Conservation (phyloP, 2,888 invertebrate species). For the Ochropleura plecta region DNA sequence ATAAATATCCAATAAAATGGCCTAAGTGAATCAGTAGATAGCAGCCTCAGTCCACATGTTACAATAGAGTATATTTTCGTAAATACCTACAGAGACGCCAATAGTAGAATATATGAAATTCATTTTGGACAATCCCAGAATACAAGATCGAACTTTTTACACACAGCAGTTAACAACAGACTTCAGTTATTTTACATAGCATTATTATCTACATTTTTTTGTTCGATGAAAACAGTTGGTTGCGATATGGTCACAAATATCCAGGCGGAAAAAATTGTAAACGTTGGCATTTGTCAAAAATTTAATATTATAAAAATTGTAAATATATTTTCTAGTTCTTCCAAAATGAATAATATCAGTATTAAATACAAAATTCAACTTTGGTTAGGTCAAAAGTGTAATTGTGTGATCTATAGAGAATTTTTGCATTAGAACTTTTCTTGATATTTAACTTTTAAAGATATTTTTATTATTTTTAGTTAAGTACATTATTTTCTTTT, state of each 20-base stretch:
- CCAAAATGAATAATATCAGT: conserved; percentile 89
- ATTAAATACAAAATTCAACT: conserved; percentile 90
- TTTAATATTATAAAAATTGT: conserved; percentile 78
- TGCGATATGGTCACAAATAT: conserved; percentile 88
- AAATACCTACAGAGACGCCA: conserved; percentile 83
- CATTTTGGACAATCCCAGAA: conserved; percentile 90
- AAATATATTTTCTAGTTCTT: conserved; percentile 90
- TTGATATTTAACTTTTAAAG: conserved; percentile 83
- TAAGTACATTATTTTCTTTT: conserved; percentile 76
- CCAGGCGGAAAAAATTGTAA: conserved; percentile 84
- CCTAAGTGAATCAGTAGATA: conserved; percentile 62
- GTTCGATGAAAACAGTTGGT: conserved; percentile 83
- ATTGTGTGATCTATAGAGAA: conserved; percentile 88
- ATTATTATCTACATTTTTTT: conserved; percentile 64
- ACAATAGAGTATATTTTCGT: conserved; percentile 90
- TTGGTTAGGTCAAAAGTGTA: conserved; percentile 90
- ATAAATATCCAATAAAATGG: conserved; percentile 49
- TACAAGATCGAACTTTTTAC: conserved; percentile 91
- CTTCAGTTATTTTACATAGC: conserved; percentile 77
- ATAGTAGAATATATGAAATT: conserved; percentile 88
- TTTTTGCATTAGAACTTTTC: conserved; percentile 84
- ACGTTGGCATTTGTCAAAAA: conserved; percentile 84
- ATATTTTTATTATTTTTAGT: conserved; percentile 79
- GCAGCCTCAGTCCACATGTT: conserved; percentile 80
- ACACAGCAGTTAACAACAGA: conserved; percentile 81